A percentile compares a stretch with the other conserved stretches of the same genome.
phyloP scores from a whole-genome alignment of 1,140 invertebrate species.

The Plutomurus gul region DNA sequence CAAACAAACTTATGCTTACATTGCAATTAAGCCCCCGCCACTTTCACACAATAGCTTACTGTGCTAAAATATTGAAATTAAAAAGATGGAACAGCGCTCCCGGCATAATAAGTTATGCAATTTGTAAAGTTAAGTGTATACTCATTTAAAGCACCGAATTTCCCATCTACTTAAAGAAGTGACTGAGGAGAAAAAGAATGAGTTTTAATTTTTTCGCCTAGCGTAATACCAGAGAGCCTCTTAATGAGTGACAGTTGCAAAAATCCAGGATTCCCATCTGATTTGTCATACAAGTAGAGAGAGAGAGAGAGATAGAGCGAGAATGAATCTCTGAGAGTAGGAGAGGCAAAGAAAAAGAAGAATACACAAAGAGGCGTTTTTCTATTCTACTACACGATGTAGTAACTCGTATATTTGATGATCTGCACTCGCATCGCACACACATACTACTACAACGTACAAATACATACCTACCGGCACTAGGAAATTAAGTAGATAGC shows the following conservation, averaged over 20 bases:
- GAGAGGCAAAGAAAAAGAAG: not conserved
- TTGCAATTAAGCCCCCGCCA: conserved; percentile 9
- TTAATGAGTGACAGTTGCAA: conserved; percentile 31
- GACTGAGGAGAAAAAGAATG: not conserved
- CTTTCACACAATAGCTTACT: not conserved
- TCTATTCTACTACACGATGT: not conserved
- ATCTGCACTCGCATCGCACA: not conserved
- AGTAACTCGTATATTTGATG: not conserved
- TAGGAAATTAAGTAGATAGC: conserved; percentile 12
- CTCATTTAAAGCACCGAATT: too few relatives aligned
- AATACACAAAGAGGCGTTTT: not conserved
- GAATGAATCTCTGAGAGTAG: too few relatives aligned
- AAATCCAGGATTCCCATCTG: conserved; percentile 31
- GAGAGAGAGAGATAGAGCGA: too few relatives aligned
- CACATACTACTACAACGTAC: not conserved
- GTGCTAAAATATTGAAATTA: conserved; percentile 21
- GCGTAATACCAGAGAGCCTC: too few relatives aligned
- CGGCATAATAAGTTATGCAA: too few relatives aligned
- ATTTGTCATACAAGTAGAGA: not conserved
- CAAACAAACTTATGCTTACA: conserved; percentile 31
- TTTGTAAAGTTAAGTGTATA: too few relatives aligned
- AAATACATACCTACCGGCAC: not conserved
- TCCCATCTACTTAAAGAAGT: too few relatives aligned
- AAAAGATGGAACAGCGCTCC: too few relatives aligned
- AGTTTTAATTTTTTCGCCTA: too few relatives aligned